Evolutionary conservation across 1,140 invertebrate genomes (phyloP).

Genomic region (Meloidogyne chitwoodi): DNA sequence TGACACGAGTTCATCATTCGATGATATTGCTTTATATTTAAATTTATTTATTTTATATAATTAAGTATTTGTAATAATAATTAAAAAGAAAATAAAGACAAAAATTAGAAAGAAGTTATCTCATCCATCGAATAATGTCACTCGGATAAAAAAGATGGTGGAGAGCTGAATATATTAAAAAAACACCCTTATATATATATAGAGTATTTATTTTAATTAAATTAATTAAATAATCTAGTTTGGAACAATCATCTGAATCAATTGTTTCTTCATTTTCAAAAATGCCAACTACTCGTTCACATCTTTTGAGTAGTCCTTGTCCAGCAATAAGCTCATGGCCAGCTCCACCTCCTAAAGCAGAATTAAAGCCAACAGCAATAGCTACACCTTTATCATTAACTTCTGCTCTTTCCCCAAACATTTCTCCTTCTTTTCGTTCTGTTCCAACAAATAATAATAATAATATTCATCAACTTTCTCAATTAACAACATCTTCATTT

Average conservation of each 20-base stretch:
- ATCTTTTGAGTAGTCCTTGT: slow-evolving; percentile 7
- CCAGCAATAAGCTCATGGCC: slow-evolving; percentile 20
- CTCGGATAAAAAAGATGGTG: too few species aligned
- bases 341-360: slow-evolving; percentile 4
- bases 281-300: not conserved
- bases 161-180: too few species aligned
- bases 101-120: too few species aligned
- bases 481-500: too few species aligned
- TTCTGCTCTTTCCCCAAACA: not conserved
- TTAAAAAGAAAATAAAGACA: too few species aligned
- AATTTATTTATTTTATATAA: too few species aligned
- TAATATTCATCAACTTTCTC: not conserved
- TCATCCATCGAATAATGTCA: too few species aligned
- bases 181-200: too few species aligned
- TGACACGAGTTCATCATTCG: too few species aligned
- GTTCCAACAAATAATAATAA: not conserved
- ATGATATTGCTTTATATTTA: too few species aligned
- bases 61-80: too few species aligned
- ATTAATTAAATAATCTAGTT: not conserved
- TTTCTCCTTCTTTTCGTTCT: not conserved
- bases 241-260: not conserved
- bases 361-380: slow-evolving; percentile 18
- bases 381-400: slow-evolving; percentile 13
- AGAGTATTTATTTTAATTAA: too few species aligned
- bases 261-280: not conserved